These are phyloP conservation scores for Oncorhynchus nerka DNA, from an alignment of 2,113 vertebrate species.

Conservation along the genomic window DNA sequence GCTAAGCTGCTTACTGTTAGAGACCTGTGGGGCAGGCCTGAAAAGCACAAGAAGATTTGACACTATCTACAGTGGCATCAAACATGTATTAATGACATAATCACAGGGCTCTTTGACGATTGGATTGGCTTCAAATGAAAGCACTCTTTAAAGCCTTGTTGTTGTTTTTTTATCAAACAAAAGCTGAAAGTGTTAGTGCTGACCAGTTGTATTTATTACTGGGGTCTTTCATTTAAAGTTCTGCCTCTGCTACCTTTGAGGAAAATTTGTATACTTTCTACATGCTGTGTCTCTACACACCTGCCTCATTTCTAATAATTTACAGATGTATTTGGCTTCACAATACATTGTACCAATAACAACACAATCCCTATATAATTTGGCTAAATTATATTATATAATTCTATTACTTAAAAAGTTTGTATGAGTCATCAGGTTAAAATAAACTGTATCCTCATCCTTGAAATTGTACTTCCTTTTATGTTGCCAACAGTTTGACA, in stretches of 20 bases:
- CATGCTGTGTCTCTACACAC: not conserved
- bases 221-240: not conserved
- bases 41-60: conserved; percentile 4
- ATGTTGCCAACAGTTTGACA: no score
- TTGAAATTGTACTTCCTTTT: no score
- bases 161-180: not conserved
- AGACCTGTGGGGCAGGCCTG: conserved; percentile 1
- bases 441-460: no score
- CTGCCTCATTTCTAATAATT: no score
- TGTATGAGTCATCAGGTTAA: no score
- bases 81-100: conserved; percentile 21
- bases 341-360: no score
- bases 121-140: conserved; percentile 16
- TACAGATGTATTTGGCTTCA: no score
- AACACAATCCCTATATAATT: no score
- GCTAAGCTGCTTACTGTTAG: conserved; percentile 25
- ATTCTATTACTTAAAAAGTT: no score
- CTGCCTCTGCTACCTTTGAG: not conserved
- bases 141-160: not conserved
- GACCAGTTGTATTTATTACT: not conserved
- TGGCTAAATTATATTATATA: no score
- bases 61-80: conserved; percentile 18
- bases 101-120: conserved; percentile 22
- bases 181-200: not conserved
- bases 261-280: not conserved